Conservation (phyloP, 2,888 invertebrate species). For the Pimpla rufipes region DNA sequence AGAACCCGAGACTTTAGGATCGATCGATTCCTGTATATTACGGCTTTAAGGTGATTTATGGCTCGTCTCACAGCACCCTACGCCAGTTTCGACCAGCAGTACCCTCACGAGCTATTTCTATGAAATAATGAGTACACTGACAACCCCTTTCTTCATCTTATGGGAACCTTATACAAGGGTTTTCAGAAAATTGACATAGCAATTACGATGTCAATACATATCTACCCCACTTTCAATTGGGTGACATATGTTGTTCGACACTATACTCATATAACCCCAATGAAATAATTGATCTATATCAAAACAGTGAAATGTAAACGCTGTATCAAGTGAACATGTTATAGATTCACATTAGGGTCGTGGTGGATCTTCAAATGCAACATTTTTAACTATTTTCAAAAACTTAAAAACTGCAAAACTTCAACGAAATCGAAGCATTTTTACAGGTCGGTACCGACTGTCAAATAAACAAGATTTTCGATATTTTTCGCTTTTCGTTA, state of each 20-base stretch:
- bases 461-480: too few relatives aligned
- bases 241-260: too few relatives aligned
- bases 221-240: not conserved
- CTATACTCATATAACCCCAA: not conserved
- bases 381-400: too few relatives aligned
- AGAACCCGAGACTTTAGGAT: constrained; percentile 67
- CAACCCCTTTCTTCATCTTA: constrained; percentile 5
- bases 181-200: not conserved
- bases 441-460: too few relatives aligned
- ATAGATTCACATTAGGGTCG: too few relatives aligned
- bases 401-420: too few relatives aligned
- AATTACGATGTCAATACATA: constrained; percentile 18
- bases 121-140: constrained; percentile 56
- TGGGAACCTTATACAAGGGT: constrained; percentile 3
- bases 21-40: constrained; percentile 80
- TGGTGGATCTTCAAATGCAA: too few relatives aligned
- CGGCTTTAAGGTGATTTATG: constrained; percentile 77
- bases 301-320: too few relatives aligned
- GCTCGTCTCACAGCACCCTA: constrained; percentile 69
- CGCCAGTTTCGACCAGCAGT: not conserved
- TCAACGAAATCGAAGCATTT: too few relatives aligned
- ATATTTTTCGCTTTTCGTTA: too few relatives aligned
- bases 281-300: too few relatives aligned
- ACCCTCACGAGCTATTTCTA: constrained; percentile 46
- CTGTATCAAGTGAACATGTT: too few relatives aligned